Conservation (phyloP, 2,797 vertebrate genomes). For the Jordanella pulchra region DNA sequence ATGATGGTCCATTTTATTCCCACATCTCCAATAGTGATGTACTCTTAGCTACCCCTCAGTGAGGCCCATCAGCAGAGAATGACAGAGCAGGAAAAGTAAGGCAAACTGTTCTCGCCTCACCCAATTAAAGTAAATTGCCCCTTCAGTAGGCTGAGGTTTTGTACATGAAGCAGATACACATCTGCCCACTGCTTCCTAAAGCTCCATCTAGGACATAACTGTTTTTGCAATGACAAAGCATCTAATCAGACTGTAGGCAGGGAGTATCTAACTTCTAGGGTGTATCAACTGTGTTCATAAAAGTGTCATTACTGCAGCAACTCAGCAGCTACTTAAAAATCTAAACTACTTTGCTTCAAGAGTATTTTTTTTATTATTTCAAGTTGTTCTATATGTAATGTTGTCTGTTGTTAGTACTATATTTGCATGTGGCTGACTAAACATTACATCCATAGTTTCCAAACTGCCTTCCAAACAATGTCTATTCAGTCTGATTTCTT, state of each 20-base stretch:
- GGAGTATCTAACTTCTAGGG: slow-evolving; percentile 27
- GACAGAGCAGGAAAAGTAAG: slow-evolving; percentile 24
- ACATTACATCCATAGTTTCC: not conserved
- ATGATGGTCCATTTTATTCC: slow-evolving; percentile 56
- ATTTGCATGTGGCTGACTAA: not conserved
- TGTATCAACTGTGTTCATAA: slow-evolving; percentile 46
- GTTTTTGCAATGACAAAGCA: slow-evolving; percentile 46
- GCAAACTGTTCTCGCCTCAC: slow-evolving; percentile 11
- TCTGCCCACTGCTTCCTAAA: slow-evolving; percentile 24
- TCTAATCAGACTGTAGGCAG: slow-evolving; percentile 44
- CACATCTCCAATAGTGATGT: slow-evolving; percentile 39
- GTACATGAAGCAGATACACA: slow-evolving; percentile 35
- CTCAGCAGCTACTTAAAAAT: not conserved
- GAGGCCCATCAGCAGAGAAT: slow-evolving; percentile 4
- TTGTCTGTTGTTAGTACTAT: not conserved
- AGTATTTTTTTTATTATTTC: not conserved
- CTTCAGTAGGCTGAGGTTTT: slow-evolving; percentile 26
- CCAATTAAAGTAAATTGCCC: slow-evolving; percentile 38
- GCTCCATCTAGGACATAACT: slow-evolving; percentile 20
- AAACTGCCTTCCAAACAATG: not conserved
- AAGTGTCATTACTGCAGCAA: slow-evolving; percentile 44
- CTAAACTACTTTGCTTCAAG: slow-evolving; percentile 1
- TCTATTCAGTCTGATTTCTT: not conserved
- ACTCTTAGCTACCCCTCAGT: slow-evolving; percentile 15
- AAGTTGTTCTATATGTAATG: not conserved